Percentiles rank a stretch among this genome's conserved stretches.
Conservation (phyloP, 53 echinoderm and acorn worm genomes). For the Actinopyga echinites region DNA sequence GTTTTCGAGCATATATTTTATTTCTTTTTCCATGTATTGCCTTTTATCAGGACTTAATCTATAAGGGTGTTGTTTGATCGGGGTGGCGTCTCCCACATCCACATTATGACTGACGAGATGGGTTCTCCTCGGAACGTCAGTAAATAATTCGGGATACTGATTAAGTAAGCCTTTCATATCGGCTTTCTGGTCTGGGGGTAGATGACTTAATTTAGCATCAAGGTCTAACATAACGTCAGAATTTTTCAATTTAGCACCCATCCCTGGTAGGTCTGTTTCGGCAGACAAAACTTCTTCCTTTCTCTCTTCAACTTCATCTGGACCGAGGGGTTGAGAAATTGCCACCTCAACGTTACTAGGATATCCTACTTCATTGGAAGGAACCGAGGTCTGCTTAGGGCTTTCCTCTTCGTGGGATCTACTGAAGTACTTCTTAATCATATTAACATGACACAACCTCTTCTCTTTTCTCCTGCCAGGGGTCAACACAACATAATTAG, state of each 20-base stretch:
- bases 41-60: slow-evolving; percentile 54
- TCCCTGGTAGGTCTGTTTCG: background rate
- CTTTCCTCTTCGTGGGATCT: background rate
- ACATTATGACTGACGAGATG: slow-evolving; percentile 42
- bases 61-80: slow-evolving; percentile 70
- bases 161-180: slow-evolving; percentile 1
- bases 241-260: slow-evolving; percentile 26
- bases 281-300: background rate
- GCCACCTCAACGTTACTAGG: background rate
- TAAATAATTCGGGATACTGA: no score
- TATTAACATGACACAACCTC: slow-evolving; percentile 46
- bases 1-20: slow-evolving; percentile 59
- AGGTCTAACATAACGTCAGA: slow-evolving; percentile 29
- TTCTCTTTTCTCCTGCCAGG: slow-evolving; percentile 54
- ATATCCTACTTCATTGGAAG: background rate
- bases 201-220: slow-evolving; percentile 35
- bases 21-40: slow-evolving; percentile 40
- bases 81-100: slow-evolving; percentile 52
- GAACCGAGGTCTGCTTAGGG: background rate
- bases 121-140: background rate
- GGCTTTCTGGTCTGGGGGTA: slow-evolving; percentile 1
- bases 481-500: slow-evolving; percentile 35
- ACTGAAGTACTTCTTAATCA: background rate
- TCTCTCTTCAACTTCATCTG: background rate
- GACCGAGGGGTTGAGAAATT: background rate